phyloP scores from a whole-genome alignment of 2,113 vertebrate genomes.

The Plotosus lineatus region DNA sequence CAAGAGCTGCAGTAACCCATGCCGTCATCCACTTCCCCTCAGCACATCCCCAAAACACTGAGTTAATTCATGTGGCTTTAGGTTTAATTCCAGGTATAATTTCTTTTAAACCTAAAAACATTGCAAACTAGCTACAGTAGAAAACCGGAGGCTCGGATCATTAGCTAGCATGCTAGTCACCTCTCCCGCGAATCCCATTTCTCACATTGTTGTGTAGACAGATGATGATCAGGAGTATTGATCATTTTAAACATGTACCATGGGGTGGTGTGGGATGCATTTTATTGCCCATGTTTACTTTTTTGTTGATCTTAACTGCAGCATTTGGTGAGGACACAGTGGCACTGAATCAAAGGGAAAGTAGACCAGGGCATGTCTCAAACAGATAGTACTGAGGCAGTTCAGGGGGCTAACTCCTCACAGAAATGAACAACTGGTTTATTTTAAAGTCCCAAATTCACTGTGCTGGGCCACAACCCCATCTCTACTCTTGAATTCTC shows the following conservation, averaged over 20 bases:
- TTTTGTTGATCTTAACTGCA: neutral
- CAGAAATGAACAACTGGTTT: constrained; percentile 9
- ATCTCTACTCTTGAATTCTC: neutral
- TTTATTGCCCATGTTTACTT: neutral
- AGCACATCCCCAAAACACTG: no score
- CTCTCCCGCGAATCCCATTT: neutral
- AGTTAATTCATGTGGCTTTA: no score
- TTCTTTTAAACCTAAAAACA: neutral
- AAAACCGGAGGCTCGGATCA: neutral
- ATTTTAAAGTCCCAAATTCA: neutral
- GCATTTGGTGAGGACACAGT: neutral
- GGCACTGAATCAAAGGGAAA: neutral
- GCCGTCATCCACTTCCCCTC: neutral
- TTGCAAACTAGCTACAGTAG: neutral
- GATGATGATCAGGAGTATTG: neutral
- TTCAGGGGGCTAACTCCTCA: constrained; percentile 14
- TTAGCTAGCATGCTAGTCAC: neutral
- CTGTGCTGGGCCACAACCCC: neutral
- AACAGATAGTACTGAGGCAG: neutral
- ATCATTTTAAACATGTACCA: neutral
- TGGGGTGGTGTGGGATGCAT: neutral
- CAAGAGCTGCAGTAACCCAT: neutral
- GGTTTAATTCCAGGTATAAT: neutral
- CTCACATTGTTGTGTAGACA: neutral
- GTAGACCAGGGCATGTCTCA: neutral